Evolutionary conservation across 1,140 invertebrate genomes (phyloP).

Genomic region (Leptinotarsa lineolata): DNA sequence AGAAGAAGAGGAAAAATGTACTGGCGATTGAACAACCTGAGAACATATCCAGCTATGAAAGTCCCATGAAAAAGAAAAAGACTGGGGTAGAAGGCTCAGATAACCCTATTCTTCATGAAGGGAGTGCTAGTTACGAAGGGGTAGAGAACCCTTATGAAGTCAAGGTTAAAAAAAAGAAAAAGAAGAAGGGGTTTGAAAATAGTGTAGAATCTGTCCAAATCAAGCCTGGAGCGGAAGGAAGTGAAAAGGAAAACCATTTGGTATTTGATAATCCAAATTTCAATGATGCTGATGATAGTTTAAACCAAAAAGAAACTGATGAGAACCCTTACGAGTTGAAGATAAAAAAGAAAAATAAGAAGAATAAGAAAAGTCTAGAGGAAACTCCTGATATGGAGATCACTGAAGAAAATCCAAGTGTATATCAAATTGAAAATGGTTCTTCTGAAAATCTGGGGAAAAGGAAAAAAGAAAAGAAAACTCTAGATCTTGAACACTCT

Average conservation of each 20-base stretch:
- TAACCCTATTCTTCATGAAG: conserved; percentile 19
- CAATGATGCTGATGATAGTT: conserved; percentile 8
- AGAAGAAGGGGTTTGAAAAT: conserved; percentile 22
- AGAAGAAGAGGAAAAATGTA: conserved; percentile 15
- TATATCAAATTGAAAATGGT: too few relatives aligned
- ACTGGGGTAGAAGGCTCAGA: conserved; percentile 18
- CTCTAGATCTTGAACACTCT: conserved; percentile 8
- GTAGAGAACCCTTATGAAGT: conserved; percentile 9
- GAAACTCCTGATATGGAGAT: too few relatives aligned
- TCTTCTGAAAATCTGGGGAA: not conserved
- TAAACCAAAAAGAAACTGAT: conserved; percentile 16
- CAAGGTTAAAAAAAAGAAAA: conserved; percentile 2
- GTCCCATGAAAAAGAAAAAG: conserved; percentile 32
- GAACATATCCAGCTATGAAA: not conserved
- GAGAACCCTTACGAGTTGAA: conserved; percentile 21
- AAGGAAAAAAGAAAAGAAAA: conserved; percentile 24
- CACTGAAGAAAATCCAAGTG: too few relatives aligned
- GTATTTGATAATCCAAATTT: conserved; percentile 33
- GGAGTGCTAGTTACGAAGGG: not conserved
- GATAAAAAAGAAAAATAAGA: conserved; percentile 19
- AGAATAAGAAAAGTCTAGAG: too few relatives aligned
- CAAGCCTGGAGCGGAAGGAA: conserved; percentile 21
- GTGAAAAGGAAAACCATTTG: conserved; percentile 15
- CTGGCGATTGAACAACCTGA: not conserved
- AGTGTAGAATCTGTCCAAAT: not conserved